Conservation (phyloP, 1,140 invertebrate species). For the Drosophila nikananu region DNA sequence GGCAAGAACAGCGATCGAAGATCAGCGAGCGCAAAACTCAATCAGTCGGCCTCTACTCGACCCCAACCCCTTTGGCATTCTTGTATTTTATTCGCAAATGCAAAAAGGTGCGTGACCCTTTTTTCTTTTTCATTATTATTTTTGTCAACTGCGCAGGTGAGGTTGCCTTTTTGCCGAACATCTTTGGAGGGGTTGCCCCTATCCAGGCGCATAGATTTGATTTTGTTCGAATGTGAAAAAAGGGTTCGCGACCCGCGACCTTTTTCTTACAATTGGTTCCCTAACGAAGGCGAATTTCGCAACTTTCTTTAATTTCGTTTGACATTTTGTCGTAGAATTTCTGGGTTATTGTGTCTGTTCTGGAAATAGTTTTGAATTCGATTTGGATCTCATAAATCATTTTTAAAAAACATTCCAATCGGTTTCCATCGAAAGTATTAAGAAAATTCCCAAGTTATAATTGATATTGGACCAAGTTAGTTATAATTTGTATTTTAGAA, state of each 20-base stretch:
- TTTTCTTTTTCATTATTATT: constrained; percentile 45
- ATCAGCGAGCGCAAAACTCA: constrained; percentile 70
- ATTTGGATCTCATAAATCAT: constrained; percentile 65
- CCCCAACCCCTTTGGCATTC: constrained; percentile 36
- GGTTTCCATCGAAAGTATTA: not conserved
- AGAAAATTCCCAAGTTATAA: not conserved
- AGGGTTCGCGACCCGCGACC: constrained; percentile 49
- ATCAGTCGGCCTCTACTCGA: constrained; percentile 67
- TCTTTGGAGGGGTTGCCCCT: constrained; percentile 47
- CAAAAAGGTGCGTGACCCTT: constrained; percentile 74
- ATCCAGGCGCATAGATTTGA: constrained; percentile 57
- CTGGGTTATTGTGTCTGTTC: constrained; percentile 47
- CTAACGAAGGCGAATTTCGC: constrained; percentile 67
- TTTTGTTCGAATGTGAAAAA: constrained; percentile 54
- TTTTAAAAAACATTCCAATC: constrained; percentile 12
- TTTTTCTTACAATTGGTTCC: constrained; percentile 66
- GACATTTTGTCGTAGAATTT: constrained; percentile 65
- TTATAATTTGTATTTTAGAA: too few relatives aligned
- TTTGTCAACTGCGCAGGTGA: constrained; percentile 79
- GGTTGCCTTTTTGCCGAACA: constrained; percentile 66
- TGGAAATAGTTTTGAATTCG: constrained; percentile 65
- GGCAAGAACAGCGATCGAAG: constrained; percentile 45
- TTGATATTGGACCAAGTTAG: not conserved
- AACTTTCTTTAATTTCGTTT: constrained; percentile 70
- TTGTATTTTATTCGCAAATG: constrained; percentile 44